These are phyloP conservation scores for Polyploca ridens DNA, from an alignment of 2,888 invertebrate genomes.

Conservation along the genomic window DNA sequence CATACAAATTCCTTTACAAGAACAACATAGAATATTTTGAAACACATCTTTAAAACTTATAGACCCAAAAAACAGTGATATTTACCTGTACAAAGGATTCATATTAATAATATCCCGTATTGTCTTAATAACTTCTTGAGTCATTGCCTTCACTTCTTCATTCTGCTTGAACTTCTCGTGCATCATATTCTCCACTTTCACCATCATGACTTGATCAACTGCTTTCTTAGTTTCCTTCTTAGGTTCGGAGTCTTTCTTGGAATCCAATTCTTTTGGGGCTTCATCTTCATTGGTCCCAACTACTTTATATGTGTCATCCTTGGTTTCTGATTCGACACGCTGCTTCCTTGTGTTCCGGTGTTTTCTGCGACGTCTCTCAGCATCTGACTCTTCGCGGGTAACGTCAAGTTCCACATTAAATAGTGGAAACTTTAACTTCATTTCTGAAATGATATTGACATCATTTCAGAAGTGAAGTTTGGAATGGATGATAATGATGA, in stretches of 20 bases:
- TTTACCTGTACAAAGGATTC: constrained; percentile 95
- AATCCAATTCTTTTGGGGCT: not conserved
- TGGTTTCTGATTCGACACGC: constrained; percentile 26
- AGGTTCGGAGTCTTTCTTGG: constrained; percentile 31
- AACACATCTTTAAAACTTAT: no score
- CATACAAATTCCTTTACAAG: no score
- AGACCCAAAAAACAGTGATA: not conserved
- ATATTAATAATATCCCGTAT: constrained; percentile 98
- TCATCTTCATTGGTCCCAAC: not conserved
- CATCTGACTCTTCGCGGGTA: constrained; percentile 90
- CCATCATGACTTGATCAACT: constrained; percentile 89
- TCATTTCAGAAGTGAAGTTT: constrained; percentile 69
- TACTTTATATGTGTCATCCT: not conserved
- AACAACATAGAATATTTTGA: no score
- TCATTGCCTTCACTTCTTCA: constrained; percentile 98
- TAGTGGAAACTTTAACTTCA: constrained; percentile 93
- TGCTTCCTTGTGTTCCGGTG: constrained; percentile 67
- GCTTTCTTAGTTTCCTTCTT: constrained; percentile 51
- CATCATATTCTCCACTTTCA: constrained; percentile 95
- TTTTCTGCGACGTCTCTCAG: constrained; percentile 82
- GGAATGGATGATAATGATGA: not conserved
- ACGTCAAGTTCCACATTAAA: constrained; percentile 93
- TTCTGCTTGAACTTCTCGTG: constrained; percentile 95
- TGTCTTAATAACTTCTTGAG: constrained; percentile 98
- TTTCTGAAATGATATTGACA: constrained; percentile 74